Percentiles rank a stretch among this genome's conserved stretches.
These are phyloP conservation scores for Chymomyza amoena DNA, from an alignment of 2,888 invertebrate species.

Conservation along the genomic window DNA sequence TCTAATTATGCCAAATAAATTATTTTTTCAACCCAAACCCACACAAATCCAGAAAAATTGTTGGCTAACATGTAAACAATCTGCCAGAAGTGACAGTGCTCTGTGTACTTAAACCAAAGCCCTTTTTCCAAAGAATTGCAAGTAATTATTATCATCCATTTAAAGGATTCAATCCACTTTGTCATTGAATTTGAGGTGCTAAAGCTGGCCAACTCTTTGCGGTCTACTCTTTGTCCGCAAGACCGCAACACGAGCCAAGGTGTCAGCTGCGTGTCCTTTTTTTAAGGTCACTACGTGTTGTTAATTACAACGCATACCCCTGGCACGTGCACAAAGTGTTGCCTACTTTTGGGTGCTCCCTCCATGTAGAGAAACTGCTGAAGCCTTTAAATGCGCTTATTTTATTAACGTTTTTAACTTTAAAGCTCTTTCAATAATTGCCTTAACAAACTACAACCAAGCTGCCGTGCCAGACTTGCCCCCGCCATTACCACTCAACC, in stretches of 20 bases:
- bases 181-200: background rate
- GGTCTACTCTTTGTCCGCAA: background rate
- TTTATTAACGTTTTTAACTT: background rate
- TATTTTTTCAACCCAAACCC: slow-evolving; percentile 20
- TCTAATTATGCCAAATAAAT: slow-evolving; percentile 32
- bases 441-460: slow-evolving; percentile 14
- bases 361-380: background rate
- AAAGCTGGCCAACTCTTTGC: background rate
- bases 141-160: background rate
- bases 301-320: background rate
- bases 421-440: background rate
- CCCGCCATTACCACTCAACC: slow-evolving; percentile 51
- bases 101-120: background rate
- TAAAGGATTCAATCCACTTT: background rate
- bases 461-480: slow-evolving; percentile 30
- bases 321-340: background rate
- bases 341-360: background rate
- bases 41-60: background rate
- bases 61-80: background rate
- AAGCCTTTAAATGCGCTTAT: slow-evolving; percentile 10
- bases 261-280: background rate
- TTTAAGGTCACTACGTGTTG: background rate
- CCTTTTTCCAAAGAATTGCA: background rate
- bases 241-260: background rate
- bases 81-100: background rate